A percentile compares a stretch with the other conserved stretches of the same genome.
Conservation (phyloP, 2,113 vertebrate genomes). For the Gopherus flavomarginatus region DNA sequence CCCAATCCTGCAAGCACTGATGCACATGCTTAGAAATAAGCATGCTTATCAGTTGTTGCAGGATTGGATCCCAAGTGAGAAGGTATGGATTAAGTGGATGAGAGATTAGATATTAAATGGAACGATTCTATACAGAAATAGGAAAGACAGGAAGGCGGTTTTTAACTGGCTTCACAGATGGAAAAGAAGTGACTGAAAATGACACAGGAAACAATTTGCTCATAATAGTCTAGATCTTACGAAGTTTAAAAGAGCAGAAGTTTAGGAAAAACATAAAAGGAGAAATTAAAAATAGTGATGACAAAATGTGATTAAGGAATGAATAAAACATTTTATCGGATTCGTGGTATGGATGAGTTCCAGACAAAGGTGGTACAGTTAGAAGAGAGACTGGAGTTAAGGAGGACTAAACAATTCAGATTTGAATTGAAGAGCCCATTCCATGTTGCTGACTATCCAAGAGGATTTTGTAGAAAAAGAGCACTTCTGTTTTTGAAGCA, state of each 20-base stretch:
- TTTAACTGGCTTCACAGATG: not conserved
- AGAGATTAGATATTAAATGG: not conserved
- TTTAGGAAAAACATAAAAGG: conserved; percentile 32
- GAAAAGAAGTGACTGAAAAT: not conserved
- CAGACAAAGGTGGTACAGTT: conserved; percentile 43
- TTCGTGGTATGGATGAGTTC: not conserved
- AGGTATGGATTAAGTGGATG: not conserved
- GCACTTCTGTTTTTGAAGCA: not conserved
- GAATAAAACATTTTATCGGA: conserved; percentile 1
- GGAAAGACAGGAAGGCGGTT: not conserved
- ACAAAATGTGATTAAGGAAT: conserved; percentile 23
- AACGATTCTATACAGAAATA: not conserved
- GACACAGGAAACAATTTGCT: not conserved
- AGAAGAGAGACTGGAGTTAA: conserved; percentile 47
- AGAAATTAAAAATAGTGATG: conserved; percentile 41
- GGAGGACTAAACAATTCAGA: not conserved
- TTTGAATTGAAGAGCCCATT: conserved; percentile 14
- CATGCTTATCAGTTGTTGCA: not conserved
- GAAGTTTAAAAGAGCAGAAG: not conserved
- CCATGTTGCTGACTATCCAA: not conserved
- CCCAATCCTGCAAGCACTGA: not conserved
- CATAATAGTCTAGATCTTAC: not conserved
- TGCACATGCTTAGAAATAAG: not conserved
- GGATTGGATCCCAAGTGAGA: not conserved
- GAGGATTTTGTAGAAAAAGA: not conserved